These are phyloP conservation scores for Gracilinanus agilis DNA, from an alignment of 2,113 vertebrate species.

Conservation along the genomic window DNA sequence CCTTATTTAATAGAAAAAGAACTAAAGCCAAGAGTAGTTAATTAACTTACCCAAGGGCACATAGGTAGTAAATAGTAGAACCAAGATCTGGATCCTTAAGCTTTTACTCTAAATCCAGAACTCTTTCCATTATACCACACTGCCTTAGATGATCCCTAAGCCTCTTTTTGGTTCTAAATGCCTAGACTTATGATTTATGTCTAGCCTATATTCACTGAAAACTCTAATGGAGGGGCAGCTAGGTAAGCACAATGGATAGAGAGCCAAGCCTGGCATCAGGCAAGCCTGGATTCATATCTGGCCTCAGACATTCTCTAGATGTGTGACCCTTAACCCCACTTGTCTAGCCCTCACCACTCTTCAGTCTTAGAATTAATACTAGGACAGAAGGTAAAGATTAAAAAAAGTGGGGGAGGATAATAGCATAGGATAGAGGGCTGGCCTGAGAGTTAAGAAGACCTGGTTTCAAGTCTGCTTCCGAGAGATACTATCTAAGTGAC, in stretches of 20 bases:
- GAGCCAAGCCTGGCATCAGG: too few relatives aligned
- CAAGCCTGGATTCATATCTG: too few relatives aligned
- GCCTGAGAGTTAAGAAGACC: not conserved
- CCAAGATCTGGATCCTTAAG: not conserved
- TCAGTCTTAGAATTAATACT: too few relatives aligned
- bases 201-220: not conserved
- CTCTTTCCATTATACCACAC: not conserved
- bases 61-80: too few relatives aligned
- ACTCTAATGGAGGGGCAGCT: too few relatives aligned
- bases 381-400: too few relatives aligned
- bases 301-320: too few relatives aligned
- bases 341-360: too few relatives aligned
- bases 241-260: too few relatives aligned
- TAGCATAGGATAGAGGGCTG: not conserved
- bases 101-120: not conserved
- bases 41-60: not conserved
- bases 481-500: not conserved
- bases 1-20: not conserved
- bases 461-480: not conserved
- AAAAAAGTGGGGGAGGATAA: too few relatives aligned
- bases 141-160: not conserved
- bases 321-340: too few relatives aligned
- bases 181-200: not conserved
- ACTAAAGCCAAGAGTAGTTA: not conserved
- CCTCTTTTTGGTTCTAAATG: not conserved